Base-by-base conservation (phyloP, 2,888 invertebrate species). In the Ceramica pisi region DNA sequence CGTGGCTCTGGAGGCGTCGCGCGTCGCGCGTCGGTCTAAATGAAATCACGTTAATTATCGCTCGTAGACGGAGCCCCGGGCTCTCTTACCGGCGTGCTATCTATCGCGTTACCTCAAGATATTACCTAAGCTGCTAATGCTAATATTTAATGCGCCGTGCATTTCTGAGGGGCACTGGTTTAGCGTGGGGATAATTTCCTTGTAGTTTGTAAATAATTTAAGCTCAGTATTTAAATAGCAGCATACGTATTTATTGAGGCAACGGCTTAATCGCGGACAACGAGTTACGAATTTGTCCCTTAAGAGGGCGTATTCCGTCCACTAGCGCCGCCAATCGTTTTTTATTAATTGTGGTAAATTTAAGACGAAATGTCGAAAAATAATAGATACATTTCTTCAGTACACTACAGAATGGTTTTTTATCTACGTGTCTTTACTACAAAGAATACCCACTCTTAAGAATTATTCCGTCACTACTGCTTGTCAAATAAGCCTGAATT, bases 1-100 rank as follows among this genome's bases (percentile, higher is more conserved):
- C 89, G 91, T 89, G 92, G 93, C 91, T 90, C 92, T 89, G 86
- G 89, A 83, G 86, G 89, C 88, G 87, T n/a, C n/a, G n/a, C n/a
- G n/a, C n/a, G n/a, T n/a, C n/a, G n/a, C n/a, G n/a, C n/a, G n/a
- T 86, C 90, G 89, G 89, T 89, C 87, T 82, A 93, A 94, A 94
- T 95, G 91, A 91, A 93, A 94, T 94, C 92, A 91, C 87, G 87
- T 88, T 92, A 94, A 94, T 93, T 94, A 94, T 91, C 85, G 88
- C 87, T 86, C 84, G 84, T 75, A 89, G 89, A 87, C 83, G 87
- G 70, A 79, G 87, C 85, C 80, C 60, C 44, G 68, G 85, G 88
- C 83, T 63, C 68, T 67, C 71, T 74, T 69, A 57, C 62, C 76
- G 50, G 61, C 61, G 64, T 51, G 61, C 53, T 71, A 79, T 73